Evolutionary conservation across 2,888 invertebrate genomes (phyloP).

Genomic region (Dryadula phaetusa): DNA sequence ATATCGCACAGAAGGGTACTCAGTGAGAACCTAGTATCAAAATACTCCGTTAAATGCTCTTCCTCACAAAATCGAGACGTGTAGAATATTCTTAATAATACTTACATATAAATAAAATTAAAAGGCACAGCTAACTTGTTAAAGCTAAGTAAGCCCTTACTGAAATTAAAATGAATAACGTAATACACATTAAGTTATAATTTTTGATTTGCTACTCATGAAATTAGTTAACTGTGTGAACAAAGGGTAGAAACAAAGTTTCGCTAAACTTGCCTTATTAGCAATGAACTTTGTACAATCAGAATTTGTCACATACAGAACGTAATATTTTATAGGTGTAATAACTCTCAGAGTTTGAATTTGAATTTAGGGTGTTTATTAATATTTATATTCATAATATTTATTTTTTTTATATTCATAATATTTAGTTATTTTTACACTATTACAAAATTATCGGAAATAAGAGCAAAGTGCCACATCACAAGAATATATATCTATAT

Average conservation of each 20-base stretch:
- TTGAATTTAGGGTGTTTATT: slow-evolving; percentile 6
- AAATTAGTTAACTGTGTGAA: slow-evolving; percentile 47
- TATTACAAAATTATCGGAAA: no score
- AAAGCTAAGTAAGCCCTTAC: not conserved
- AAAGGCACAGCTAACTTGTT: not conserved
- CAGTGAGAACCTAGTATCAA: no score
- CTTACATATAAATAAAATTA: no score
- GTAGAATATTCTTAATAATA: no score
- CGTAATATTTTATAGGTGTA: slow-evolving; percentile 37
- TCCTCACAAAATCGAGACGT: no score
- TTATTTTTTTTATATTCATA: not conserved
- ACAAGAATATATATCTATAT: no score
- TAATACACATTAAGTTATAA: slow-evolving; percentile 40
- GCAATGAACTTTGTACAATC: slow-evolving; percentile 46
- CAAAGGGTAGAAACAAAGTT: slow-evolving; percentile 47
- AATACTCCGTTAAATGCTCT: no score
- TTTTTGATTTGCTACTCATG: slow-evolving; percentile 46
- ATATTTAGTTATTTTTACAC: no score
- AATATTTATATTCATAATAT: not conserved
- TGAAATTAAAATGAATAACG: slow-evolving; percentile 1
- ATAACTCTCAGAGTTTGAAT: slow-evolving; percentile 32
- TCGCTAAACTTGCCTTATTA: slow-evolving; percentile 45
- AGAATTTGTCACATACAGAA: slow-evolving; percentile 44
- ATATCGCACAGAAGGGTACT: no score
- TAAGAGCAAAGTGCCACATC: no score